Conservation (phyloP, 2,797 vertebrate species). For the Mionectes olivaceus region DNA sequence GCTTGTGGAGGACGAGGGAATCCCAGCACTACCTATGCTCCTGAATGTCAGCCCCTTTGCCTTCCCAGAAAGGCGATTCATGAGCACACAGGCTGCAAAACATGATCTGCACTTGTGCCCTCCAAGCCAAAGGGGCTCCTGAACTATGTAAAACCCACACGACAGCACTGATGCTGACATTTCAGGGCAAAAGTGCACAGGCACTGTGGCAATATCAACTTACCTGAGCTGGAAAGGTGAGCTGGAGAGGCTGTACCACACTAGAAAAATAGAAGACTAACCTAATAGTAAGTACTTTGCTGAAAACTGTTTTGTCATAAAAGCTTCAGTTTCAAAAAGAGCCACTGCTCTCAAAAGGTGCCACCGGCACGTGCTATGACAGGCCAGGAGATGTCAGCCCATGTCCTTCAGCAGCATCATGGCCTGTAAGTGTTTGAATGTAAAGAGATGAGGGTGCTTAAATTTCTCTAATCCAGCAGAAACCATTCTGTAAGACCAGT, state of each 20-base stretch:
- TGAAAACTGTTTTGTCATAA: background rate
- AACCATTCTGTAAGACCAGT: background rate
- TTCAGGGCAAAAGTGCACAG: background rate
- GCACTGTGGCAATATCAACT: background rate
- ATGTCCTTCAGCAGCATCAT: background rate
- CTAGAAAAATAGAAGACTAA: background rate
- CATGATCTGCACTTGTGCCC: background rate
- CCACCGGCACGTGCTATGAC: accelerated
- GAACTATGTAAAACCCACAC: background rate
- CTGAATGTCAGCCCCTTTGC: accelerated
- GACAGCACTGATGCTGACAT: background rate
- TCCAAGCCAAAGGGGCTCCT: background rate
- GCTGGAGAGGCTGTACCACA: background rate
- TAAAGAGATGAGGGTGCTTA: background rate
- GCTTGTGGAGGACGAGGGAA: accelerated
- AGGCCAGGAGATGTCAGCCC: background rate
- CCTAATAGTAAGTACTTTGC: background rate
- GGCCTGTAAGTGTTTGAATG: background rate
- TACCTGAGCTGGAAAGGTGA: background rate
- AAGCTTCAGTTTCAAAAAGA: background rate
- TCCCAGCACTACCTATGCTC: background rate
- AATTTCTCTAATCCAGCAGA: background rate
- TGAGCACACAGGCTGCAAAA: background rate
- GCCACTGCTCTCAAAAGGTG: background rate
- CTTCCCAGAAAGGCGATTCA: background rate